These are phyloP conservation scores for Euproctis similis DNA, from an alignment of 2,888 invertebrate genomes.

Conservation along the genomic window DNA sequence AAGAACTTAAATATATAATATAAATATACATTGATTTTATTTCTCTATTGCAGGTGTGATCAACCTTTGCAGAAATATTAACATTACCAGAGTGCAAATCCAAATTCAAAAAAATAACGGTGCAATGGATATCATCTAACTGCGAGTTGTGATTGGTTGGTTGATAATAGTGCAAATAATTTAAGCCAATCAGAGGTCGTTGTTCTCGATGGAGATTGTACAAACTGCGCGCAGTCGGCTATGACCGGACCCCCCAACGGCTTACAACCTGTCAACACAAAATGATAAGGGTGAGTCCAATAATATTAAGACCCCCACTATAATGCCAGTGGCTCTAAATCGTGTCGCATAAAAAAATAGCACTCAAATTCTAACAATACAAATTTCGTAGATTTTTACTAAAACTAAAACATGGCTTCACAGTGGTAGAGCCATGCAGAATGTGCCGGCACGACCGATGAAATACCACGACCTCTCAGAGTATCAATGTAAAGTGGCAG, in stretches of 20 bases:
- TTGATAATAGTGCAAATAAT: constrained; percentile 17
- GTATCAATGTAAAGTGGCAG: too few relatives aligned
- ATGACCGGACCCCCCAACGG: constrained; percentile 36
- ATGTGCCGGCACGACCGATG: too few relatives aligned
- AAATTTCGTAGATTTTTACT: too few relatives aligned
- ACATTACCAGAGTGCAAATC: constrained; percentile 7
- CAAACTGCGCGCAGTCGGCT: constrained; percentile 29
- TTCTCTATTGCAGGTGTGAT: constrained; percentile 14
- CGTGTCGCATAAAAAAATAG: too few relatives aligned
- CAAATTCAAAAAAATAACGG: constrained; percentile 11
- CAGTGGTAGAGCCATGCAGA: too few relatives aligned
- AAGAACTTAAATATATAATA: too few relatives aligned
- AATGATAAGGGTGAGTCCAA: constrained; percentile 55
- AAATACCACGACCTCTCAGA: too few relatives aligned
- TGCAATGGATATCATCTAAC: constrained; percentile 25
- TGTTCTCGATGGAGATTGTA: constrained; percentile 28
- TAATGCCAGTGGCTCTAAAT: too few relatives aligned
- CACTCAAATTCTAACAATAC: too few relatives aligned
- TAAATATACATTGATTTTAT: too few relatives aligned
- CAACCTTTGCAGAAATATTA: constrained; percentile 2
- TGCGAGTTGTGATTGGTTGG: constrained; percentile 20
- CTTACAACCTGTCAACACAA: constrained; percentile 40
- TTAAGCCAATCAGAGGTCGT: constrained; percentile 18
- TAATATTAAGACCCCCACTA: too few relatives aligned
- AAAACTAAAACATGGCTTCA: too few relatives aligned